Base-by-base conservation (phyloP, 1,140 invertebrate species). In the Pectinophora gossypiella region DNA sequence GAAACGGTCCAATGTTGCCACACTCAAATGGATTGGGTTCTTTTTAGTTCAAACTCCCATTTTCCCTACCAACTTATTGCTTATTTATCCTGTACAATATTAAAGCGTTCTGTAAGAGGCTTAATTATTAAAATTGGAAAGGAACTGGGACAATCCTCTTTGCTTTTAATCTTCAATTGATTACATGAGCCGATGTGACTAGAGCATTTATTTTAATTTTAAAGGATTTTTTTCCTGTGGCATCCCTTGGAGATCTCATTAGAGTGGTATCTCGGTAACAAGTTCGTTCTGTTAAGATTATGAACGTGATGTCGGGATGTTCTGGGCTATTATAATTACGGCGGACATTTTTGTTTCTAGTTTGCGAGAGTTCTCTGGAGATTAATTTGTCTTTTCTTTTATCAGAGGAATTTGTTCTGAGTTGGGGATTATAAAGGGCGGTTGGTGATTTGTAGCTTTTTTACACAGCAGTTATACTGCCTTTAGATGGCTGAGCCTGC, bases 191-290 rank as follows among this genome's bases (percentile, higher is more conserved):
- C 46, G 47, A 18, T 19, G 20, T 46, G 35, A 51, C 36, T 49
- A 32, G 54, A 44, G 57, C 54, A 61, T 61, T 62, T 64, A 69
- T 68, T 76, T 68, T 72, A 76, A 75, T 73, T 77, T 73, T 51
- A 65, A 69, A 68, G 57, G 46, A 64, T 65, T 67, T 70, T 65
- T 70, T 65, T 23, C 40, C 36, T 22, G 21, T 52, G 46, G 43
- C 44, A 43, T 53, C 64, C 62, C 69, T 21, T 13, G 4, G 70
- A 45, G 72, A 68, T 52, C 65, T 76, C 66, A 75, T 76, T 79
- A 75, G 47, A 21, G 27, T 44, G 40, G 47, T 40, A n/a, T n/a
- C n/a, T 49, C 48, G 18, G 18, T 63, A 62, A 63, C 58, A 57
- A 64, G 60, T 50, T 42, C 19, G 21, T 23, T 1, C 35, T 10